phyloP scores from a whole-genome alignment of 1,140 invertebrate species.

The Vanessa tameamea region DNA sequence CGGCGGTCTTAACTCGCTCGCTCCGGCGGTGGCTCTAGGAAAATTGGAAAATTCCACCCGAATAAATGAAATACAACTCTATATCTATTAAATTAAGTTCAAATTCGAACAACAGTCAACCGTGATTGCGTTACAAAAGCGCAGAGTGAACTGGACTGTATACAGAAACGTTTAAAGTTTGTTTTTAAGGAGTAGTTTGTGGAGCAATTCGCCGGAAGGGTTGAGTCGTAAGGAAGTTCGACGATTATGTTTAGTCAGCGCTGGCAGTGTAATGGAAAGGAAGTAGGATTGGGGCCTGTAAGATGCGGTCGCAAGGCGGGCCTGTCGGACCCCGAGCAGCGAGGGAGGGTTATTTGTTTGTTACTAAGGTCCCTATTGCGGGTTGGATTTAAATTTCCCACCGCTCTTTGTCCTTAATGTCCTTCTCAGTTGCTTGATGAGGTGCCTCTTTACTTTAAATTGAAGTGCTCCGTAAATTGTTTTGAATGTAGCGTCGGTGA shows the following conservation, averaged over 20 bases:
- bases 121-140: slow-evolving; percentile 41
- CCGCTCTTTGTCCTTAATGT: slow-evolving; percentile 69
- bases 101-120: slow-evolving; percentile 33
- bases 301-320: slow-evolving; percentile 78
- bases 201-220: slow-evolving; percentile 73
- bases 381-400: slow-evolving; percentile 77
- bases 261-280: slow-evolving; percentile 78
- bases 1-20: slow-evolving; percentile 76
- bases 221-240: slow-evolving; percentile 79
- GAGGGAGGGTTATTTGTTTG: slow-evolving; percentile 73
- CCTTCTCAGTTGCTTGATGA: slow-evolving; percentile 71
- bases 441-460: slow-evolving; percentile 72
- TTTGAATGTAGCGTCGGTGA: slow-evolving; percentile 44
- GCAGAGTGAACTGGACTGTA: slow-evolving; percentile 46
- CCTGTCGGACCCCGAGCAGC: slow-evolving; percentile 50
- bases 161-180: slow-evolving; percentile 41
- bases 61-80: slow-evolving; percentile 48
- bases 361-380: slow-evolving; percentile 74
- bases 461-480: slow-evolving; percentile 67
- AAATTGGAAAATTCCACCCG: slow-evolving; percentile 69
- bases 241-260: slow-evolving; percentile 80
- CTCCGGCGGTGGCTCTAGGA: slow-evolving; percentile 71
- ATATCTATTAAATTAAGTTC: slow-evolving; percentile 31
- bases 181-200: slow-evolving; percentile 34
- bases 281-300: slow-evolving; percentile 80